These are phyloP conservation scores for Siderastrea radians DNA, from an alignment of 92 coral and sea anemone species.

Conservation along the genomic window DNA sequence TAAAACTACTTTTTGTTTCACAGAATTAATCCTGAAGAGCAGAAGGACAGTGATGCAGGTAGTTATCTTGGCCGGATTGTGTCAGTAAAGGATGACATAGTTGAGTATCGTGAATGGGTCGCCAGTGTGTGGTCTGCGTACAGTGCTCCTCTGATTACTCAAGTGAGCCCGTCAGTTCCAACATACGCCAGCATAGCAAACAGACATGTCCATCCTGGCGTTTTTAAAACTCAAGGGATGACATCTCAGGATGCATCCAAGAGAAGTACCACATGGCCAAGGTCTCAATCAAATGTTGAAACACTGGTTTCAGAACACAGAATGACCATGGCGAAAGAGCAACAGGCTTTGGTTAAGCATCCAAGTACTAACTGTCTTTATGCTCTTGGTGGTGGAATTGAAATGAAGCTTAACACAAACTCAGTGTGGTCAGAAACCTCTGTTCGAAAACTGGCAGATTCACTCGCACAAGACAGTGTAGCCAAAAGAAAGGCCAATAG, in stretches of 20 bases:
- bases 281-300: conserved; percentile 68
- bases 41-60: conserved; percentile 14
- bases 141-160: conserved; percentile 29
- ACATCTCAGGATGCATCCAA: conserved; percentile 17
- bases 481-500: not conserved
- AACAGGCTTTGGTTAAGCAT: conserved; percentile 11
- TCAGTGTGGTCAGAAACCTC: conserved; percentile 36
- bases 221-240: conserved; percentile 20
- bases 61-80: conserved; percentile 89
- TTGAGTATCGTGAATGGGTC: conserved; percentile 90
- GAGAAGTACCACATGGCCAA: conserved; percentile 43
- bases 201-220: conserved; percentile 56
- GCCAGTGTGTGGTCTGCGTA: conserved; percentile 67
- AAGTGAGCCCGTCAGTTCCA: conserved; percentile 62
- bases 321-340: not conserved
- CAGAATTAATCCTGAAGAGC: conserved; percentile 38
- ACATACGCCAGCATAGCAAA: conserved; percentile 98
- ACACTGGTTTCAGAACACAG: conserved; percentile 19
- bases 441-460: conserved; percentile 51
- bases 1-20: not conserved
- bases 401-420: conserved; percentile 23
- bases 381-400: conserved; percentile 21
- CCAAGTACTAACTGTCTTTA: conserved; percentile 31
- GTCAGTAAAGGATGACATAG: conserved; percentile 77
- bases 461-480: conserved; percentile 38